A percentile compares a stretch with the other conserved stretches of the same genome.
phyloP scores from a whole-genome alignment of 1,140 invertebrate genomes.

The Sycophaga agraensis region DNA sequence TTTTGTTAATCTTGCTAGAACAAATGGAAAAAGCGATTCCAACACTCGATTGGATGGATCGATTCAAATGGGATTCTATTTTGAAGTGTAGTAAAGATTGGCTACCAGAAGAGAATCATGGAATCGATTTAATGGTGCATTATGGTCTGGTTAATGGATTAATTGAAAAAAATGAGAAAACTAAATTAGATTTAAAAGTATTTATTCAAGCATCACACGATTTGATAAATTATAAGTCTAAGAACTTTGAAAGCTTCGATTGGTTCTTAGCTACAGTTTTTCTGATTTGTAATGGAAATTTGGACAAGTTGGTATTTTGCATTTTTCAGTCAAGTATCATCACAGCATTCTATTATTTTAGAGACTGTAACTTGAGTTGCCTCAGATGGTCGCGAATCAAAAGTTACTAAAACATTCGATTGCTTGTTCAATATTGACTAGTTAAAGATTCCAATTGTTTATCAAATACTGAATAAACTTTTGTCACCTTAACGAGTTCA shows the following conservation, averaged over 20 bases:
- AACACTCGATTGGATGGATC: conserved; percentile 47
- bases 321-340: conserved; percentile 2
- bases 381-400: conserved; percentile 53
- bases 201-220: conserved; percentile 45
- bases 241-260: conserved; percentile 46
- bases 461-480: too few species aligned
- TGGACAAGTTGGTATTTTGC: conserved; percentile 43
- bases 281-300: conserved; percentile 46
- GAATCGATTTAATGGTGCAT: conserved; percentile 44
- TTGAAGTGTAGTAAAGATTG: conserved; percentile 38
- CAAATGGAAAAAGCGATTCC: conserved; percentile 54
- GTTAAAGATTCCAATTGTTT: too few species aligned
- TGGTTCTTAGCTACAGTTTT: conserved; percentile 54
- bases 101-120: conserved; percentile 46
- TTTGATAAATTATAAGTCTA: conserved; percentile 45
- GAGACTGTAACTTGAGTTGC: conserved; percentile 15
- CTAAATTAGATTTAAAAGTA: conserved; percentile 41
- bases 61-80: conserved; percentile 46
- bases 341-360: background rate
- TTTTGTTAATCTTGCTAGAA: conserved; percentile 44
- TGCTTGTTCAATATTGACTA: background rate
- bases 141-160: conserved; percentile 43
- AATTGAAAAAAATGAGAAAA: conserved; percentile 33
- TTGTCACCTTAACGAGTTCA: too few species aligned
- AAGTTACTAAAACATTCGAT: background rate